Percentiles rank a stretch among this genome's conserved stretches.
Conservation (phyloP, 2,797 vertebrate species). For the Falco concolor region DNA sequence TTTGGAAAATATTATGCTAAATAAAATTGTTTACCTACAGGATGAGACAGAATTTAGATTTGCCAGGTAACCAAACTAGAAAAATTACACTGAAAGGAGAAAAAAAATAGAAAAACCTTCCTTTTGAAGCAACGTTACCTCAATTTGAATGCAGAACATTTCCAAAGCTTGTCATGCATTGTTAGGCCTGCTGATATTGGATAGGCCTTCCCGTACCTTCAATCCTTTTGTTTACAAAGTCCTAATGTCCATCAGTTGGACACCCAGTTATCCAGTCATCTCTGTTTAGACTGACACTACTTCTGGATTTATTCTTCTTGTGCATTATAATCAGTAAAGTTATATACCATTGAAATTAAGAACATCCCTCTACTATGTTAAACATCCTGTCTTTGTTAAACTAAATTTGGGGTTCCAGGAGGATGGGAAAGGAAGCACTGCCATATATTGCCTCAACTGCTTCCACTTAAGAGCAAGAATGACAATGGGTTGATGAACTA, state of each 20-base stretch:
- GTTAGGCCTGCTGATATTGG: not conserved
- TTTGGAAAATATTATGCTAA: not conserved
- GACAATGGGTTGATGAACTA: not conserved
- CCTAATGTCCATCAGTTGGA: not conserved
- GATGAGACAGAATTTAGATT: not conserved
- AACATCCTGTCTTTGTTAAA: not conserved
- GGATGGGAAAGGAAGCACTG: not conserved
- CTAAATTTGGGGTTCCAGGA: not conserved
- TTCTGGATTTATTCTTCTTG: not conserved
- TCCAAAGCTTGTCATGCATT: not conserved
- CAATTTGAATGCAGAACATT: not conserved
- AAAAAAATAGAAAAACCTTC: not conserved
- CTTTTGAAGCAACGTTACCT: not conserved
- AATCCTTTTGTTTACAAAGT: conserved; percentile 4
- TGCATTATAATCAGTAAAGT: not conserved
- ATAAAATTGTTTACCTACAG: not conserved
- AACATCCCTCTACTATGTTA: not conserved
- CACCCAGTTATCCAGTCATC: not conserved
- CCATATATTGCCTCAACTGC: not conserved
- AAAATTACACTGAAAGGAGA: not conserved
- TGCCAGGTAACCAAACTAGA: not conserved
- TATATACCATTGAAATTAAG: not conserved
- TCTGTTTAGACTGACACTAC: conserved; percentile 3
- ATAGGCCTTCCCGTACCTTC: not conserved
- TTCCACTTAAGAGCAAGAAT: not conserved